phyloP scores from a whole-genome alignment of 2,888 invertebrate genomes.

The Physocephala rufipes region DNA sequence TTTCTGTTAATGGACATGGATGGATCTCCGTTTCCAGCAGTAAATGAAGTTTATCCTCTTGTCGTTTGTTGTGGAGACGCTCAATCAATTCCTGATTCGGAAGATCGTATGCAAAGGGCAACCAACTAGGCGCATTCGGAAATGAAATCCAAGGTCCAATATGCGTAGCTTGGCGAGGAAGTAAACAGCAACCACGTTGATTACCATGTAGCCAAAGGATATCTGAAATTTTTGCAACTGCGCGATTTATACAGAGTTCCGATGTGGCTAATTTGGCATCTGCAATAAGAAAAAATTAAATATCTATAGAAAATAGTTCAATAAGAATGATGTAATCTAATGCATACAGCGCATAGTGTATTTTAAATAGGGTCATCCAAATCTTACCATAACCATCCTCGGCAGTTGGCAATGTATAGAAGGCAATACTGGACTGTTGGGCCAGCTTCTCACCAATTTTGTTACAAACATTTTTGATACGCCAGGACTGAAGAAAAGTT shows the following conservation, averaged over 20 bases:
- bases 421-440: conserved; percentile 71
- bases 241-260: conserved; percentile 62
- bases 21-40: conserved; percentile 62
- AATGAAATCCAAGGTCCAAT: conserved; percentile 68
- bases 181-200: conserved; percentile 63
- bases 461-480: conserved; percentile 75
- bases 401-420: conserved; percentile 69
- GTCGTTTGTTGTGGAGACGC: conserved; percentile 42
- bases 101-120: conserved; percentile 59
- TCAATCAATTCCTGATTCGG: conserved; percentile 43
- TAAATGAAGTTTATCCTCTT: conserved; percentile 54
- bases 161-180: conserved; percentile 66
- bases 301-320: background rate
- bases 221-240: conserved; percentile 63
- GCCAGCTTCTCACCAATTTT: conserved; percentile 73
- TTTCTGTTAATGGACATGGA: conserved; percentile 43
- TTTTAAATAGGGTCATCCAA: background rate
- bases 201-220: conserved; percentile 62
- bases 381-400: conserved; percentile 61
- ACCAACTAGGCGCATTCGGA: conserved; percentile 64
- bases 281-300: conserved; percentile 39
- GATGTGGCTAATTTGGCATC: conserved; percentile 61
- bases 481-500: conserved; percentile 83
- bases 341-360: background rate
- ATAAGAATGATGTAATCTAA: conserved; percentile 5